These are phyloP conservation scores for Marisa cornuarietis DNA, from an alignment of 1,140 invertebrate genomes.

Conservation along the genomic window DNA sequence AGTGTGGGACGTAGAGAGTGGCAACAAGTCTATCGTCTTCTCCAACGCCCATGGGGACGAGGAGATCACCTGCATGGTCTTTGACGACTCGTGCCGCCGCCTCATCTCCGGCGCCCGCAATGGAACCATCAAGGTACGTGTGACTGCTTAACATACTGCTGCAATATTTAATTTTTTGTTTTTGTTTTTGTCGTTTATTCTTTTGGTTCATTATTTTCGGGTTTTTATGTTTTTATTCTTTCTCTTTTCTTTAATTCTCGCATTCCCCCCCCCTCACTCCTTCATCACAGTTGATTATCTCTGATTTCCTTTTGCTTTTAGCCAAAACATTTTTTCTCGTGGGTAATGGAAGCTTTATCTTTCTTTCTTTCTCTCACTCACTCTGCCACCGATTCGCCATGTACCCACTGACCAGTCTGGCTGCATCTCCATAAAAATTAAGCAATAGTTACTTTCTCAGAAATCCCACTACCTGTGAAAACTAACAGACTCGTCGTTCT, in stretches of 20 bases:
- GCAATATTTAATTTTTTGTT: not conserved
- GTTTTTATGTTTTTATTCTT: not conserved
- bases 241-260: not conserved
- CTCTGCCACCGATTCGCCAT: too few species aligned
- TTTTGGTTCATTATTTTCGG: not conserved
- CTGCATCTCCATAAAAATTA: too few species aligned
- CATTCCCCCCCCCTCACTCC: too few species aligned
- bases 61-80: constrained; percentile 64
- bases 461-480: too few species aligned
- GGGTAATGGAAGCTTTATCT: too few species aligned
- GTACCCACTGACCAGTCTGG: too few species aligned
- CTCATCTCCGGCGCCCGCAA: constrained; percentile 64
- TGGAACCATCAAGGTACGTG: constrained; percentile 66
- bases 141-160: not conserved
- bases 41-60: constrained; percentile 65
- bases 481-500: too few species aligned
- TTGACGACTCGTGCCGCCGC: constrained; percentile 57
- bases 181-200: not conserved
- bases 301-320: too few species aligned
- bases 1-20: constrained; percentile 65
- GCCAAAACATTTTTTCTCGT: too few species aligned
- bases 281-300: too few species aligned
- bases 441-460: too few species aligned
- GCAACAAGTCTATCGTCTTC: constrained; percentile 62
- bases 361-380: too few species aligned